A percentile compares a stretch with the other conserved stretches of the same genome.
phyloP scores from a whole-genome alignment of 30 jellyfish, hydroid and myxozoan genomes.

The Chrysaora quinquecirrha region DNA sequence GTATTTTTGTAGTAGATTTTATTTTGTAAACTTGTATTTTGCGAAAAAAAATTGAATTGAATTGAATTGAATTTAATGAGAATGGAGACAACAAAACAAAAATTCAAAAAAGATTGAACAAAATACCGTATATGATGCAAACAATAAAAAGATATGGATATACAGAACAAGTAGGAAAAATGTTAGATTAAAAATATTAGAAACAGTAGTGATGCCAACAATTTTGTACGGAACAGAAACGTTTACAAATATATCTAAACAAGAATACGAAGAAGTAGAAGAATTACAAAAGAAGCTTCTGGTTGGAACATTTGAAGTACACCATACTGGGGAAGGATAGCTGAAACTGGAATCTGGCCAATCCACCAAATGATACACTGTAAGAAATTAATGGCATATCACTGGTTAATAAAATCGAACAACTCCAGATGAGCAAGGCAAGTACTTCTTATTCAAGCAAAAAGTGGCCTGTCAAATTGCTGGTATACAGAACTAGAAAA shows the following conservation, averaged over 20 bases:
- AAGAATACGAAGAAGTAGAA: too few relatives aligned
- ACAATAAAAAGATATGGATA: conserved; percentile 25
- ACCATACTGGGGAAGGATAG: conserved; percentile 19
- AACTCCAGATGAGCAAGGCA: conserved; percentile 13
- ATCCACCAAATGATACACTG: conserved; percentile 18
- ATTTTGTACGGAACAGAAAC: neutral
- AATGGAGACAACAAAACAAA: neutral
- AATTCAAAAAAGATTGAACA: neutral
- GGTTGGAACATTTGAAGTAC: conserved; percentile 9
- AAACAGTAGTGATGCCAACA: conserved; percentile 5
- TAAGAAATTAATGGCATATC: conserved; percentile 18
- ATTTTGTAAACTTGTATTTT: too few relatives aligned
- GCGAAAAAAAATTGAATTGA: too few relatives aligned
- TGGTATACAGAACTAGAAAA: too few relatives aligned
- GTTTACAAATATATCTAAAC: too few relatives aligned
- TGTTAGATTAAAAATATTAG: conserved; percentile 12
- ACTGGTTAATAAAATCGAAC: neutral
- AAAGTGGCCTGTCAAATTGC: too few relatives aligned
- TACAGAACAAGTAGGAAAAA: conserved; percentile 17
- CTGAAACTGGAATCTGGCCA: conserved; percentile 28
- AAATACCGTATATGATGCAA: conserved; percentile 26
- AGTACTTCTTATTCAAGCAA: conserved; percentile 11
- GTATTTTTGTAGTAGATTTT: too few relatives aligned
- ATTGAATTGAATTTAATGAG: too few relatives aligned
- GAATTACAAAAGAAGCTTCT: conserved; percentile 5